Evolutionary conservation across 2,113 vertebrate species (phyloP), one percentile per base, ranked within the genome.

Genomic region (Nesogale talazaci): DNA sequence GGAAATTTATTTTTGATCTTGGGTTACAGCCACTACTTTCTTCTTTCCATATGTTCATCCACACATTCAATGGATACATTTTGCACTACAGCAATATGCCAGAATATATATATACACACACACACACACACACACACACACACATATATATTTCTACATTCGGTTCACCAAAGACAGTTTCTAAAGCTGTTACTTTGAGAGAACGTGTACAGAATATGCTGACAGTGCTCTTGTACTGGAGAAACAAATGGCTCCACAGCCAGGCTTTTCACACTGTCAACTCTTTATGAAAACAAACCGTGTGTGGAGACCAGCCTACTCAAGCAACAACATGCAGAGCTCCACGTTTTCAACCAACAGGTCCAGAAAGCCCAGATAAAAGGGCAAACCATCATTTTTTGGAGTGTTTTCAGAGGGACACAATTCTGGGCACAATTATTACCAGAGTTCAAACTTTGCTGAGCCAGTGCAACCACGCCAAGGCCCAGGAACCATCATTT

Each of bases 281-380:
- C 52, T 61, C 38, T 76, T 67, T 27, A 90, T 40, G 92, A 86
- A 94, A 91, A 72, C 36, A 79, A 96, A 89, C 19, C 61, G 27
- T 31, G 56, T n/a, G 2, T 70, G 38, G 86, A 91, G 88, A 74
- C 42, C 65, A 74, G 83, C 65, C 76, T 72, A 83, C 75, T 46
- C 83, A 80, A 52, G 27, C 78, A 85, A 80, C 8, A 86, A 88
- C 88, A 86, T 27, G 57, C 89, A 93, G 83, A 86, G 31, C 38
- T 82, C 25, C 25, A 67, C 20, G 65, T 85, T 88, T 77, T 89
- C 23, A 72, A 72, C n/a, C 34, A 75, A 91, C 63, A 57, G 25
- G 46, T 92, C 57, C 23, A 81, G 27, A 31, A 78, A 88, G 70
- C 82, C 59, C 84, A 69, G 79, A 14, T 19, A 27, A 52, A 84